phyloP scores from a whole-genome alignment of 2,113 vertebrate genomes.

The Picathartes gymnocephalus region DNA sequence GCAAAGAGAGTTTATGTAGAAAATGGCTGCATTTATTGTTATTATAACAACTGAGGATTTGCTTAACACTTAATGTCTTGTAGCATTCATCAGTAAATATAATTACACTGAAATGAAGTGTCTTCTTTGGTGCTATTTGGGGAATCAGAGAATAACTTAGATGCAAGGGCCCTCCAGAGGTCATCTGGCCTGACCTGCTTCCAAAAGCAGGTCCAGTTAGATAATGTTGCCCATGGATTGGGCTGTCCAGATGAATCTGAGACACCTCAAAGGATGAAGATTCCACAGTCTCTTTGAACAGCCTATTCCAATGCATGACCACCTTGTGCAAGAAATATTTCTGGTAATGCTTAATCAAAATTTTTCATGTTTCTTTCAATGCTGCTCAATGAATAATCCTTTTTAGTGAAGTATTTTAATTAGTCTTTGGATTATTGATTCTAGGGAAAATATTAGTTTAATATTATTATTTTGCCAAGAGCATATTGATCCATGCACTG shows the following conservation, averaged over 20 bases:
- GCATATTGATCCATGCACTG: not conserved
- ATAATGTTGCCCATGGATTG: not conserved
- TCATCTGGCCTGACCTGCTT: not conserved
- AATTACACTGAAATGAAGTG: not conserved
- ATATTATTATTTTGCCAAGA: not conserved
- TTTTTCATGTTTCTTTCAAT: not conserved
- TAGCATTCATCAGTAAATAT: not conserved
- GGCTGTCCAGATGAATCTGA: not conserved
- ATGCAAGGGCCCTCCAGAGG: not conserved
- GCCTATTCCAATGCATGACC: not conserved
- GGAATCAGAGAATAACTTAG: not conserved
- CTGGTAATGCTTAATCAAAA: not conserved
- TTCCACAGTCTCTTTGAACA: not conserved
- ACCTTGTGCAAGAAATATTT: not conserved
- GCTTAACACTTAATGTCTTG: not conserved
- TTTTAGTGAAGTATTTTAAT: not conserved
- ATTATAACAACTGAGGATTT: not conserved
- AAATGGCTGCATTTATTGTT: not conserved
- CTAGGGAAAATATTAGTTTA: not conserved
- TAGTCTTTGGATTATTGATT: not conserved
- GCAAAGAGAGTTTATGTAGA: not conserved
- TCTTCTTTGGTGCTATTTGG: rapidly evolving
- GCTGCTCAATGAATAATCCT: not conserved
- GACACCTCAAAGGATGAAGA: not conserved
- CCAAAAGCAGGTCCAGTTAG: not conserved